phyloP scores from a whole-genome alignment of 2,888 invertebrate genomes.

The Athalia circularis region DNA sequence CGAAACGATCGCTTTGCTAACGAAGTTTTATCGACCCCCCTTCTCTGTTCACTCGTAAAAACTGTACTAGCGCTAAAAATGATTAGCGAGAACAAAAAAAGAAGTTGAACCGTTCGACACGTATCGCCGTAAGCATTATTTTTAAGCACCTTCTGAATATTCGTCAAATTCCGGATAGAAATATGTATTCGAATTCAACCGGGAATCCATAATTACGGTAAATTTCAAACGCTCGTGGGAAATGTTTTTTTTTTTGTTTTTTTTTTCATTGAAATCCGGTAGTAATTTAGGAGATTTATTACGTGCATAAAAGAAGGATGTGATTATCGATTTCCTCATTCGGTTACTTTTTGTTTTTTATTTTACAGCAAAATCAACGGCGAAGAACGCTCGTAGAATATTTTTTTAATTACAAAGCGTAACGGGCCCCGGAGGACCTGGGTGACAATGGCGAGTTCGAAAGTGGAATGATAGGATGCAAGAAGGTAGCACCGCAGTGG shows the following conservation, averaged over 20 bases:
- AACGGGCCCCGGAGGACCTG: conserved; percentile 56
- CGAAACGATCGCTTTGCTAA: conserved; percentile 35
- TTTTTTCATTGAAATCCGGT: background rate
- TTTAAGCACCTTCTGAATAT: background rate
- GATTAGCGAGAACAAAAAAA: background rate
- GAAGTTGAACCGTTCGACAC: background rate
- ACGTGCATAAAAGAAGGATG: too few relatives aligned
- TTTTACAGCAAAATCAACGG: background rate
- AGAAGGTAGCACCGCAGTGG: conserved; percentile 74
- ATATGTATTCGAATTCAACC: background rate
- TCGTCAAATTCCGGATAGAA: background rate
- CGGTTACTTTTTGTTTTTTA: too few relatives aligned
- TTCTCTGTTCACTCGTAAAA: too few relatives aligned
- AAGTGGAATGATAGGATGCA: conserved; percentile 74
- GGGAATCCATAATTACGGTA: background rate
- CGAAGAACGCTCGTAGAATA: background rate
- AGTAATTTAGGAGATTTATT: too few relatives aligned
- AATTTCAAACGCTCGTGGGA: background rate
- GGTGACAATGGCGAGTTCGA: conserved; percentile 65
- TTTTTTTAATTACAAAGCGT: background rate
- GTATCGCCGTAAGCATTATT: conserved; percentile 14
- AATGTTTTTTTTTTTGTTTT: background rate
- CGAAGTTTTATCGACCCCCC: conserved; percentile 6
- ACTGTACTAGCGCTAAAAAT: background rate
- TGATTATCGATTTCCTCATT: too few relatives aligned